These are phyloP conservation scores for Tenthredo mesomela DNA, from an alignment of 2,888 invertebrate genomes.

Conservation along the genomic window DNA sequence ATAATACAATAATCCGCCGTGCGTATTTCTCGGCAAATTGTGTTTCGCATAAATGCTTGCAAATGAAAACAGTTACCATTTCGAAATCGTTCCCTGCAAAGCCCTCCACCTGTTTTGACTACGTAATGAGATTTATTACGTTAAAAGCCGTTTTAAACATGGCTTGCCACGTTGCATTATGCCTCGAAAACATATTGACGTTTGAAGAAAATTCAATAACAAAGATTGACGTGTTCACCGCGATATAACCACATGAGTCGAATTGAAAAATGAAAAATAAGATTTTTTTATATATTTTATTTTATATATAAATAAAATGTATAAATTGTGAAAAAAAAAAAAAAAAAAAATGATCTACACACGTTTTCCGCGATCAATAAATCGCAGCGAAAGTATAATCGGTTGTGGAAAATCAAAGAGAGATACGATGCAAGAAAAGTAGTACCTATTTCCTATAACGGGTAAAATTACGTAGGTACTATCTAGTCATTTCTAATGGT, in stretches of 20 bases:
- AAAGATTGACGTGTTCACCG: constrained; percentile 13
- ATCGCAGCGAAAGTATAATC: background rate
- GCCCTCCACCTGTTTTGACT: constrained; percentile 32
- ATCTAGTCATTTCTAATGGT: background rate
- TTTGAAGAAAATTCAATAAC: constrained; percentile 1
- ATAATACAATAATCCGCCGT: constrained; percentile 29
- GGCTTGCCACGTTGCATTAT: background rate
- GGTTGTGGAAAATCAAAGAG: background rate
- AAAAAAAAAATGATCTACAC: background rate
- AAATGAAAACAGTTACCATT: constrained; percentile 45
- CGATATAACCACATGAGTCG: background rate
- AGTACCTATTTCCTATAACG: background rate
- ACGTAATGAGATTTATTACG: constrained; percentile 45
- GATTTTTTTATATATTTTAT: background rate
- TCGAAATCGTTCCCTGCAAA: background rate
- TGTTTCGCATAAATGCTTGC: constrained; percentile 35
- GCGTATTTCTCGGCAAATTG: constrained; percentile 25
- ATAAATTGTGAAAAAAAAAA: too few species aligned
- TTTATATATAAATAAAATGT: too few species aligned
- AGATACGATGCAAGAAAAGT: background rate
- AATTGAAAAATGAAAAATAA: background rate
- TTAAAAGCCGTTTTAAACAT: constrained; percentile 31
- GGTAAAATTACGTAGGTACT: background rate
- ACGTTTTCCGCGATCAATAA: background rate
- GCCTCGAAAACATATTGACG: background rate